Evolutionary conservation across 2,888 invertebrate genomes (phyloP).

Genomic region (Drosophila buzzatii): DNA sequence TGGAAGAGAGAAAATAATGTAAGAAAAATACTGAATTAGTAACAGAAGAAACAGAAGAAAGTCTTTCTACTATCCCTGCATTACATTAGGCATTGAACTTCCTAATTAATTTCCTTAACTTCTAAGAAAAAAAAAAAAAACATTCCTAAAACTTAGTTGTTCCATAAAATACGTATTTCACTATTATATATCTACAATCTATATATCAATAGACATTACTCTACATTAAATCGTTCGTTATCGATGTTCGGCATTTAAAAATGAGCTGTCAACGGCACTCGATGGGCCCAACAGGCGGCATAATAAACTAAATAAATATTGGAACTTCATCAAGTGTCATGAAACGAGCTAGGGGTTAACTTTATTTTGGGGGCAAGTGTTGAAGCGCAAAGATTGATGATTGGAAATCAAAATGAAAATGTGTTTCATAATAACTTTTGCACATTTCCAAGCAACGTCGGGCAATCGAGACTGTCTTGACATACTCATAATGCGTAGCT

Average conservation of each 20-base stretch:
- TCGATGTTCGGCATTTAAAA: constrained; percentile 20
- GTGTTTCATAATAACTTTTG: constrained; percentile 47
- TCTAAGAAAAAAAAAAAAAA: too few species aligned
- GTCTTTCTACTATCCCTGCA: too few species aligned
- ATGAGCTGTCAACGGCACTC: constrained; percentile 60
- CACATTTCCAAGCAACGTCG: constrained; percentile 21
- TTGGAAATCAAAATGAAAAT: constrained; percentile 53
- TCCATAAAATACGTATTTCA: not conserved
- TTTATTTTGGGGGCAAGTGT: constrained; percentile 60
- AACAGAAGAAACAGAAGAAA: too few species aligned
- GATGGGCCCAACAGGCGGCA: constrained; percentile 45
- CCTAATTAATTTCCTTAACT: not conserved
- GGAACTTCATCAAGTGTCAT: constrained; percentile 71
- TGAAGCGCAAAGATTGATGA: constrained; percentile 83
- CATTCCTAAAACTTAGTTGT: not conserved
- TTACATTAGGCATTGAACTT: too few species aligned
- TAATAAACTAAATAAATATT: constrained; percentile 74
- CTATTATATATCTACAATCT: not conserved
- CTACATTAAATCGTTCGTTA: not conserved
- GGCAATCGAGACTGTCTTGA: constrained; percentile 29
- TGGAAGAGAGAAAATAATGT: too few species aligned
- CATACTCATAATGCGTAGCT: constrained; percentile 66
- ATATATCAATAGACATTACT: not conserved
- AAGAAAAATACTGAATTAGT: too few species aligned
- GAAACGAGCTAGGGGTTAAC: constrained; percentile 22